Percentiles rank a stretch among this genome's conserved stretches.
phyloP scores from a whole-genome alignment of 2,888 invertebrate genomes.

The Drosophila kokeensis region DNA sequence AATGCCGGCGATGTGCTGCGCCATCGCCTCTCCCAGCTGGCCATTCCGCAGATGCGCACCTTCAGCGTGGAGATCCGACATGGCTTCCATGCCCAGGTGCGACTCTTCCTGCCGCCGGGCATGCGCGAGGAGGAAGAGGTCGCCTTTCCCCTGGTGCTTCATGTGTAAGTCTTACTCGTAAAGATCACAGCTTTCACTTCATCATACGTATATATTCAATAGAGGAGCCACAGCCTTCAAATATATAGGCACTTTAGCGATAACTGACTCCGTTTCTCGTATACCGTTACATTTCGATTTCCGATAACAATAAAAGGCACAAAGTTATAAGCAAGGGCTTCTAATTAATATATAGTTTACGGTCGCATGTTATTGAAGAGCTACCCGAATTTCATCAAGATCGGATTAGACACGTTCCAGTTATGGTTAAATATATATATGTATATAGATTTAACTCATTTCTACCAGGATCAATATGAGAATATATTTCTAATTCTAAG shows the following conservation, averaged over 20 bases:
- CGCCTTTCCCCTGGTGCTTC: constrained; percentile 91
- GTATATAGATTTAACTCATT: not conserved
- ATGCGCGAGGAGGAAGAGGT: constrained; percentile 93
- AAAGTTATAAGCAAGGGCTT: not conserved
- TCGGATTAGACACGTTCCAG: not conserved
- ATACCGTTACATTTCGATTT: no score
- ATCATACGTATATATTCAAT: no score
- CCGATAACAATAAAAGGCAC: not conserved
- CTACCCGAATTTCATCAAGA: not conserved
- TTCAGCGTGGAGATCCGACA: constrained; percentile 89
- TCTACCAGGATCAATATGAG: not conserved
- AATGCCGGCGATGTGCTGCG: constrained; percentile 89
- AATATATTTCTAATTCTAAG: no score
- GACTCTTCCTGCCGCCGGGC: constrained; percentile 92
- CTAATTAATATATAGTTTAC: not conserved
- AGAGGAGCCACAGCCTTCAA: not conserved
- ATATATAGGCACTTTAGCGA: not conserved
- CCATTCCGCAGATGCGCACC: constrained; percentile 91
- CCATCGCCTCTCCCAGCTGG: constrained; percentile 88
- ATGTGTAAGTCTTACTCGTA: constrained; percentile 89
- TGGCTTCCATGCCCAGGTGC: constrained; percentile 90
- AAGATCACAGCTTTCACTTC: constrained; percentile 48
- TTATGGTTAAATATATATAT: not conserved
- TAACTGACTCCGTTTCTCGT: not conserved
- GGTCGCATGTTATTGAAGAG: not conserved